Evolutionary conservation across 2,888 invertebrate species (phyloP).

Genomic region (Ichneumoninae sp.): DNA sequence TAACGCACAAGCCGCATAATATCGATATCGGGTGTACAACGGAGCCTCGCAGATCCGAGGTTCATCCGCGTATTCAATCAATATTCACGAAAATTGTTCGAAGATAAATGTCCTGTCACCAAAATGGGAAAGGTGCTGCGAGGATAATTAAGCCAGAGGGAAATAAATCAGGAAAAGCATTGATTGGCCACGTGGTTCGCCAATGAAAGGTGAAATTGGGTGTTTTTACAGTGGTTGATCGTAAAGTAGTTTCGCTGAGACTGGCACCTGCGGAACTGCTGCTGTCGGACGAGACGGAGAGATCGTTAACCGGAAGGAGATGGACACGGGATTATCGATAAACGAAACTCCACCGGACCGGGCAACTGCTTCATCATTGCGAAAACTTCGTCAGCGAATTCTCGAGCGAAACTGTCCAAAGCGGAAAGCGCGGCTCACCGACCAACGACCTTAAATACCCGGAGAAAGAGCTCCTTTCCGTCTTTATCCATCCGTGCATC

Average conservation of each 20-base stretch:
- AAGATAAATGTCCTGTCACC: background rate
- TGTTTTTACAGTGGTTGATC: constrained; percentile 38
- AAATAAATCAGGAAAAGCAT: constrained; percentile 14
- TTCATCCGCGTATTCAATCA: constrained; percentile 5
- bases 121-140: background rate
- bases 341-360: constrained; percentile 39
- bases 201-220: constrained; percentile 33
- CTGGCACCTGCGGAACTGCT: constrained; percentile 24
- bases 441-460: background rate
- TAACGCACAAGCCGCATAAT: constrained; percentile 48
- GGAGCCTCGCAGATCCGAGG: background rate
- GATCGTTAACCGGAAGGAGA: constrained; percentile 59
- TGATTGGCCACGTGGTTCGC: background rate
- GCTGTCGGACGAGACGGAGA: constrained; percentile 43
- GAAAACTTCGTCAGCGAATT: constrained; percentile 57
- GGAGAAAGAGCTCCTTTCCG: background rate
- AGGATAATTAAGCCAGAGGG: background rate
- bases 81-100: background rate
- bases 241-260: constrained; percentile 35
- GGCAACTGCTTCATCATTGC: constrained; percentile 14
- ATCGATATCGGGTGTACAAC: constrained; percentile 49
- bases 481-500: constrained; percentile 5
- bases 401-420: constrained; percentile 42
- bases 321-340: constrained; percentile 53
- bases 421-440: background rate